Base-by-base conservation (phyloP, 1,140 invertebrate species). In the Metaphire vulgaris region DNA sequence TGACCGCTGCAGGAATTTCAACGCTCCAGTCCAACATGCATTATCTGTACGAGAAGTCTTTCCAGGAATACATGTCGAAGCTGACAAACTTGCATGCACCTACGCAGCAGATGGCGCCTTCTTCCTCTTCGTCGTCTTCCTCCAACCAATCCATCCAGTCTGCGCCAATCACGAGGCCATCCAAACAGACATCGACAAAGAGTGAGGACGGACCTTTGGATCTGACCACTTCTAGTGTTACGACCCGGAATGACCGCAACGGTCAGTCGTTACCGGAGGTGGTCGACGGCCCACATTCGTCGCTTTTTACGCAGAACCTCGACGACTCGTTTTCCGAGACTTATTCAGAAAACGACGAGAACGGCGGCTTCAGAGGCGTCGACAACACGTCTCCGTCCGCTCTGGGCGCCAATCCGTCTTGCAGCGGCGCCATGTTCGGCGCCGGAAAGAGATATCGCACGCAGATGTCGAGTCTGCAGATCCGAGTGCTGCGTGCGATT, bases 401-500 rank as follows among this genome's bases (percentile, higher is more conserved):
- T 56, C 41, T 56, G 6, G 41, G 41, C 21, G 21, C 41, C 41
- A 56, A 56, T 21, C 41, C 21, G 6, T 56, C 41, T 12, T 21
- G 41, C 6, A 6, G 21, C 41, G 21, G 41, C 41, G 6, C 41
- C 41, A 56, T 56, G 41, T 21, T 56, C 6, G 21, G 6, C 21
- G 41, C 41, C 6, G 41, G 41, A 56, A 96, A 95, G 85, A 88
- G 94, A 79, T 96, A 91, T 84, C 89, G 94, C 21, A 97, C 94
- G 0, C 94, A 96, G 85, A 96, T 96, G 93, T 90, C 84, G 32
- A 88, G 86, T 64, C 79, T 87, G 15, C 93, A 97, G 88, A 91
- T 97, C 14, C 94, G 95, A 85, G 91, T 95, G 66, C 97, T 98
- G 95, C 97, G 97, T 87, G 91, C 91, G 74, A 88, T 98, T 64